Evolutionary conservation across 2,113 vertebrate species (phyloP).

Genomic region (Alethe diademata): DNA sequence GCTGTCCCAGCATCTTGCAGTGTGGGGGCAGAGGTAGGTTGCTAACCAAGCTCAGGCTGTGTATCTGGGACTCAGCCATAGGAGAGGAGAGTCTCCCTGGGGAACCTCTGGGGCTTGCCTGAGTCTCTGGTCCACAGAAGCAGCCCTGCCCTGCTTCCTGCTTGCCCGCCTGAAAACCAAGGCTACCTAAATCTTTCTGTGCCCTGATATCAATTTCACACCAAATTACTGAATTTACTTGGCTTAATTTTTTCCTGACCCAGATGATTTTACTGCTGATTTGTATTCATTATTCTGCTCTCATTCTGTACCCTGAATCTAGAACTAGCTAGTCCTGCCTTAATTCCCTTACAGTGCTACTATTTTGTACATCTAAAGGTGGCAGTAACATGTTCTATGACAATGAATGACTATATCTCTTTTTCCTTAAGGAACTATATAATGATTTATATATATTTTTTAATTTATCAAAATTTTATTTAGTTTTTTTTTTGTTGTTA

Average conservation of each 20-base stretch:
- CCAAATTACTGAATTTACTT: not conserved
- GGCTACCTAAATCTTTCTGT: accelerated
- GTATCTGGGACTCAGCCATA: not conserved
- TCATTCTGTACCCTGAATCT: accelerated
- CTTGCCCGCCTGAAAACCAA: accelerated
- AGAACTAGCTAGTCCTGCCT: not conserved
- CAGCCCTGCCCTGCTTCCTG: not conserved
- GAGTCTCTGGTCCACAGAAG: not conserved
- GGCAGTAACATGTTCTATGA: not conserved
- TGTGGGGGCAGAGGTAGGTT: not conserved
- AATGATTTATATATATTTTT: not conserved
- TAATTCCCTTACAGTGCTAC: not conserved
- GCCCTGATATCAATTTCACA: accelerated
- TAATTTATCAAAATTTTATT: not conserved
- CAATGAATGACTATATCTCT: not conserved
- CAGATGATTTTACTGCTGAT: not conserved
- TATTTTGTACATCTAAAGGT: not conserved
- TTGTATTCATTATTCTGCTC: not conserved
- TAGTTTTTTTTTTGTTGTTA: not conserved
- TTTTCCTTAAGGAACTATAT: not conserved
- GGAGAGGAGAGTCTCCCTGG: not conserved
- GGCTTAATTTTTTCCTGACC: not conserved
- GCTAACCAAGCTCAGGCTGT: not conserved
- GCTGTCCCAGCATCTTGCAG: no score
- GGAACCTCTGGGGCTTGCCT: accelerated